A percentile compares a stretch with the other conserved stretches of the same genome.
Conservation (phyloP, 1,140 invertebrate genomes). For the Drosophila elegans region DNA sequence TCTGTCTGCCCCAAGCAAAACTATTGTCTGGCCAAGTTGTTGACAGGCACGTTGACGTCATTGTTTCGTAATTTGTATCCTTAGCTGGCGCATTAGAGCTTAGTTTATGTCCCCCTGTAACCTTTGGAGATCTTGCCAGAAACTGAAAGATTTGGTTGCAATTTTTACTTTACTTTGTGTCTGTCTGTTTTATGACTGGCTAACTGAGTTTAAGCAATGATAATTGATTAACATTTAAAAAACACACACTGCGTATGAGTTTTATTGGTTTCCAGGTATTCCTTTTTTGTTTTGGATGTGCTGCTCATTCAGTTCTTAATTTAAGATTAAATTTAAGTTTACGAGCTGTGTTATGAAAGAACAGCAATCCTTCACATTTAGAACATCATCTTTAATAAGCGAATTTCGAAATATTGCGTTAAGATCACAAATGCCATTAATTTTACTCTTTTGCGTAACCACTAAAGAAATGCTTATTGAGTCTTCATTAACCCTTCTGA, state of each 20-base stretch:
- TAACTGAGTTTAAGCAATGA: conserved; percentile 7
- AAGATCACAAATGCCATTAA: no score
- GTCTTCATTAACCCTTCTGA: no score
- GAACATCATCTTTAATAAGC: no score
- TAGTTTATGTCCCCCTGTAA: conserved; percentile 50
- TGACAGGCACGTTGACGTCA: conserved; percentile 82
- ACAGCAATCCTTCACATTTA: no score
- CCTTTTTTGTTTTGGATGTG: background rate
- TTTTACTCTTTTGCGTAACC: no score
- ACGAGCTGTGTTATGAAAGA: no score
- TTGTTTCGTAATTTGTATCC: conserved; percentile 83
- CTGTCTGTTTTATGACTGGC: background rate
- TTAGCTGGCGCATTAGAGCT: conserved; percentile 79
- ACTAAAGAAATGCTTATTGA: no score
- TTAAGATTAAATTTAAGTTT: no score
- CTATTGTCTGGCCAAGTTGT: conserved; percentile 81
- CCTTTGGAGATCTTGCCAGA: conserved; percentile 28
- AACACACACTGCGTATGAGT: background rate
- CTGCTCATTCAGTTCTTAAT: background rate
- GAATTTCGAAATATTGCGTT: no score
- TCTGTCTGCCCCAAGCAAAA: conserved; percentile 59
- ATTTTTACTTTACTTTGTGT: conserved; percentile 21
- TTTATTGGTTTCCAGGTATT: background rate
- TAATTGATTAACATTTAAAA: background rate
- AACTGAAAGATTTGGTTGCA: conserved; percentile 21